Conservation (phyloP, 2,888 invertebrate genomes). For the Lasioglossum malachurum region DNA sequence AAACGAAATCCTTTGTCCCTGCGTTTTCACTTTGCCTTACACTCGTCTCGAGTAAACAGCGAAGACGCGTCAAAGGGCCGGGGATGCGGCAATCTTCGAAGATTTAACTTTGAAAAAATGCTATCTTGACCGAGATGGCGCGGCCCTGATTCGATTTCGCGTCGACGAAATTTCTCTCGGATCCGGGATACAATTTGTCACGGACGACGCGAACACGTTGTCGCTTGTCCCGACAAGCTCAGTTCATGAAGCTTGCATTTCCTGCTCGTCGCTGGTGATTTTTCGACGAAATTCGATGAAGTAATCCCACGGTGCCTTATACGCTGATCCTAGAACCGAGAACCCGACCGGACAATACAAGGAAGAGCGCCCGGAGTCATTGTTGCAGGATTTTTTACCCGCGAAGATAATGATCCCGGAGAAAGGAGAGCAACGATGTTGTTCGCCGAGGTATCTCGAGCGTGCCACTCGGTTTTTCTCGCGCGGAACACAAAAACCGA, state of each 20-base stretch:
- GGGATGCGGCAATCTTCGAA: neutral
- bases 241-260: neutral
- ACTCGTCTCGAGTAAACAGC: conserved; percentile 11
- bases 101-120: neutral
- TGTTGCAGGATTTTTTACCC: conserved; percentile 3
- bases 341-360: conserved; percentile 6
- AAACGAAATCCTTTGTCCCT: conserved; percentile 24
- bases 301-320: neutral
- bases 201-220: too few species aligned
- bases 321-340: conserved; percentile 1
- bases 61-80: neutral
- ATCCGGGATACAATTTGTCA: neutral
- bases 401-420: conserved; percentile 13
- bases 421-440: conserved; percentile 26
- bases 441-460: neutral
- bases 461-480: conserved; percentile 27
- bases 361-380: conserved; percentile 15
- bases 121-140: neutral
- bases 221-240: too few species aligned
- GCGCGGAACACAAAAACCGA: conserved; percentile 19
- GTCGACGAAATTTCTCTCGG: neutral
- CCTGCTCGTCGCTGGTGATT: neutral
- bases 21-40: conserved; percentile 11
- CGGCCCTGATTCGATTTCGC: neutral
- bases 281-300: neutral